Percentiles rank a stretch among this genome's conserved stretches.
phyloP scores from a whole-genome alignment of 2,888 invertebrate species.

The Ormia ochracea region DNA sequence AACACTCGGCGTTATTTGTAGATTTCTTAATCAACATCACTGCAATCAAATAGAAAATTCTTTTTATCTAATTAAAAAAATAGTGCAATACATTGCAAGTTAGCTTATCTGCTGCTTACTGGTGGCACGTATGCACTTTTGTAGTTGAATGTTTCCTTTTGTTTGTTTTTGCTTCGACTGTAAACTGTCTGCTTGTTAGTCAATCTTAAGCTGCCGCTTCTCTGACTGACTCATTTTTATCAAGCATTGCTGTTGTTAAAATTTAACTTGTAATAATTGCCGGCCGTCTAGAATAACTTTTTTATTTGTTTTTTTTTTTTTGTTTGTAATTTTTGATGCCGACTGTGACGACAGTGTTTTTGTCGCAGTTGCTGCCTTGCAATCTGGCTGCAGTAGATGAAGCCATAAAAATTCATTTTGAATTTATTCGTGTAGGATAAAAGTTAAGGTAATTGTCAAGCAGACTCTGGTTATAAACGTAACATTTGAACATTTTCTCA shows the following conservation, averaged over 20 bases:
- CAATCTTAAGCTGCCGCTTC: slow-evolving; percentile 20
- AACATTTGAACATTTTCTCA: slow-evolving; percentile 38
- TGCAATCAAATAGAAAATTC: slow-evolving; percentile 44
- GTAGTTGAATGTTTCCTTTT: not conserved
- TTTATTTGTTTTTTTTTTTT: not conserved
- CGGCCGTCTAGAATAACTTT: slow-evolving; percentile 22
- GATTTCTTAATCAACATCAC: not conserved
- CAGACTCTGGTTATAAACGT: not conserved
- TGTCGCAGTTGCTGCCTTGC: not conserved
- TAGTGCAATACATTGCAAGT: slow-evolving; percentile 9
- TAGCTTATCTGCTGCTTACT: slow-evolving; percentile 9
- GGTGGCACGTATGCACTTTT: slow-evolving; percentile 12
- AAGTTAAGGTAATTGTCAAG: not conserved
- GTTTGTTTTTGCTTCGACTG: not conserved
- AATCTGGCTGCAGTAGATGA: slow-evolving; percentile 43
- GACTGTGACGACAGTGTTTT: slow-evolving; percentile 11
- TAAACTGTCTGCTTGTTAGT: slow-evolving; percentile 18
- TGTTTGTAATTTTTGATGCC: not conserved
- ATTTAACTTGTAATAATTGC: slow-evolving; percentile 28
- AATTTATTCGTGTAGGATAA: slow-evolving; percentile 31
- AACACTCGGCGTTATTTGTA: slow-evolving; percentile 43
- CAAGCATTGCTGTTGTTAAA: slow-evolving; percentile 3
- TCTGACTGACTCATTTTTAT: slow-evolving; percentile 22
- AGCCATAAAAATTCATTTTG: slow-evolving; percentile 56
- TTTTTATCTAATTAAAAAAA: slow-evolving; percentile 46